Base-by-base conservation (phyloP, 2,113 vertebrate genomes). In the Pseudopodoces humilis region DNA sequence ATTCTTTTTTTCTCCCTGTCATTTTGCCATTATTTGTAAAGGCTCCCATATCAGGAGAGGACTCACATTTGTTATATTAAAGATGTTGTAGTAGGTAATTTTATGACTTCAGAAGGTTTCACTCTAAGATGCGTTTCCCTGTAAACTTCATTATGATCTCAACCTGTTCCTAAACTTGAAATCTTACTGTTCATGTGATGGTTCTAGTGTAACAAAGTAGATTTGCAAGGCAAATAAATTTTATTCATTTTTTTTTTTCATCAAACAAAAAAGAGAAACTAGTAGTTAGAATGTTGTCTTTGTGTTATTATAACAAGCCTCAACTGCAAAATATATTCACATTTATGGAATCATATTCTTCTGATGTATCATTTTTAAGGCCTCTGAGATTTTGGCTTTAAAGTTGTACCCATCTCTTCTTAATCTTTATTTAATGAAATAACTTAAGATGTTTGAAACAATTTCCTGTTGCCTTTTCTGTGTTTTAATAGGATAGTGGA, bases 401-500 rank as follows among this genome's bases (percentile, higher is more conserved):
- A 76, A 76, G 25, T 58, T 68, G 5, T 28, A 63, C 15, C 2
- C 9, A 15, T 44, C 16, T 78, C 39, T 62, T 69, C 39, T 58
- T 55, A 49, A 41, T 71, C 30, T 81, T 53, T 31, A 70, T 49
- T 70, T 78, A 77, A 70, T 69, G 74, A 67, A 75, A 19, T 50
- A 12, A 28, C 11, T 75, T 3, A 43, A 83, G 39, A 55, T 1
- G 1, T 56, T 78, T 71, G 44, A 83, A 58, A 37, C 56, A 43
- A 9, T 43, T 81, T 86, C 11, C 22, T 39, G 7, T 72, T 85
- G 63, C 10, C 7, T 25, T 59, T 60, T 69, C 56, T 76, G 13
- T 82, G 76, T 95, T 72, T 96, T 41, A 97, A 94, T 78, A 99
- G 99, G 99, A 99, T 95, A 99, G 99, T 72, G 99, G 99, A 35